Percentiles rank a stretch among this genome's conserved stretches.
Conservation (phyloP, 2,888 invertebrate species). For the Poecilus cupreus region DNA sequence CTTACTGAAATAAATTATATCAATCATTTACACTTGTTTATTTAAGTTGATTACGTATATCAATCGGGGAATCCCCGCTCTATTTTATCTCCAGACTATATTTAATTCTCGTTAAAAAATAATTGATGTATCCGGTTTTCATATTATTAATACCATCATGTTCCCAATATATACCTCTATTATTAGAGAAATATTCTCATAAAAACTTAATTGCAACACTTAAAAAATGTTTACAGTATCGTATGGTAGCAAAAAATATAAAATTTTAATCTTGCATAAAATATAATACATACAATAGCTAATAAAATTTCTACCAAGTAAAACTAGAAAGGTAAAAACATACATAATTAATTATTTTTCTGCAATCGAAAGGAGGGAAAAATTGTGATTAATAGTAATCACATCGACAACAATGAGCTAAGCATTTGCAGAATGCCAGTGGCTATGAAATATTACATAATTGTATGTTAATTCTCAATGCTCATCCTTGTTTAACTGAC, state of each 20-base stretch:
- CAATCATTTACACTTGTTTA: no score
- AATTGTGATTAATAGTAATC: neutral
- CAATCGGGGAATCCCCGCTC: neutral
- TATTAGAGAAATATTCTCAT: neutral
- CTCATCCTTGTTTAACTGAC: conserved; percentile 42
- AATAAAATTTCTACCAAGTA: neutral
- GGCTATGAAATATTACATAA: conserved; percentile 37
- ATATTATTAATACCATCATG: neutral
- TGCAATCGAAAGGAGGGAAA: neutral
- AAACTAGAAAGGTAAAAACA: neutral
- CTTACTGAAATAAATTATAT: no score
- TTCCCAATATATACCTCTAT: no score
- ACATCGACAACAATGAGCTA: no score
- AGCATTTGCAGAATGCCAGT: neutral
- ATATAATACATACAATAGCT: no score
- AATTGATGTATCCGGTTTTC: no score
- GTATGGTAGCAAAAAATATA: neutral
- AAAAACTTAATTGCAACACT: neutral
- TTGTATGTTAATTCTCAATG: neutral
- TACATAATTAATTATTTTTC: neutral
- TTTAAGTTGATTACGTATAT: no score
- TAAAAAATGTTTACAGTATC: neutral
- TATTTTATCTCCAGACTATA: no score
- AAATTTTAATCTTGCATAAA: no score
- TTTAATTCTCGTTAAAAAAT: no score